Evolutionary conservation across 2,797 vertebrate genomes (phyloP).

Genomic region (Cyprinella venusta): DNA sequence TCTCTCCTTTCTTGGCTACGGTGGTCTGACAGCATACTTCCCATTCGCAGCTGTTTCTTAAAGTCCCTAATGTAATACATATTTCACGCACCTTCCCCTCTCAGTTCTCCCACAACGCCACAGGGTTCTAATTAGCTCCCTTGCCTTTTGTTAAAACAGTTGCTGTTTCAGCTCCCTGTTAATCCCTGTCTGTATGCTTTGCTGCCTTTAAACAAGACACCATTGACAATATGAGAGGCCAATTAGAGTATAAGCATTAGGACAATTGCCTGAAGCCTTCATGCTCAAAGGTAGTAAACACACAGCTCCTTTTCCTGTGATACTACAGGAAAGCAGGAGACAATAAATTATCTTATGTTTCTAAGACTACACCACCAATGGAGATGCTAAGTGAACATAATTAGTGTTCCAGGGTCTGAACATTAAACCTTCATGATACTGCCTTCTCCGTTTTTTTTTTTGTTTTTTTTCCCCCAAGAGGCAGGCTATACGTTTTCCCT

Average conservation of each 20-base stretch:
- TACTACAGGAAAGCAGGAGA: constrained; percentile 6
- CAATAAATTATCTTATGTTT: not conserved
- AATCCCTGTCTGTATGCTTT: constrained; percentile 39
- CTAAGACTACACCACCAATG: not conserved
- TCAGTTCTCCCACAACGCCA: constrained; percentile 32
- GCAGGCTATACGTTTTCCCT: not conserved
- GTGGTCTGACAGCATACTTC: too few species aligned
- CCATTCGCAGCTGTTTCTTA: too few species aligned
- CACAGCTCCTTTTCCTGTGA: not conserved
- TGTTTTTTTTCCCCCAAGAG: not conserved
- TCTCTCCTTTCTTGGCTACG: too few species aligned
- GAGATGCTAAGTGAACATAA: constrained; percentile 1
- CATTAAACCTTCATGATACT: constrained; percentile 17
- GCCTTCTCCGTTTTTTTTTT: not conserved
- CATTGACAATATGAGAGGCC: constrained; percentile 46
- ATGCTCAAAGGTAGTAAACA: constrained; percentile 16
- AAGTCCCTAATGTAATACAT: too few species aligned
- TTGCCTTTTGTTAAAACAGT: constrained; percentile 41
- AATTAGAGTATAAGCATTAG: constrained; percentile 50
- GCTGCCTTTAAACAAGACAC: constrained; percentile 47
- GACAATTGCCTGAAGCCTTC: constrained; percentile 30
- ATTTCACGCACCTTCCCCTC: constrained; percentile 15
- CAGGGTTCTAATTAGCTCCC: constrained; percentile 58
- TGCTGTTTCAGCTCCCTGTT: constrained; percentile 29
- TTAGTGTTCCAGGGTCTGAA: constrained; percentile 18